Conservation (phyloP, 2,113 vertebrate species). For the Microcebus ravelobensis region DNA sequence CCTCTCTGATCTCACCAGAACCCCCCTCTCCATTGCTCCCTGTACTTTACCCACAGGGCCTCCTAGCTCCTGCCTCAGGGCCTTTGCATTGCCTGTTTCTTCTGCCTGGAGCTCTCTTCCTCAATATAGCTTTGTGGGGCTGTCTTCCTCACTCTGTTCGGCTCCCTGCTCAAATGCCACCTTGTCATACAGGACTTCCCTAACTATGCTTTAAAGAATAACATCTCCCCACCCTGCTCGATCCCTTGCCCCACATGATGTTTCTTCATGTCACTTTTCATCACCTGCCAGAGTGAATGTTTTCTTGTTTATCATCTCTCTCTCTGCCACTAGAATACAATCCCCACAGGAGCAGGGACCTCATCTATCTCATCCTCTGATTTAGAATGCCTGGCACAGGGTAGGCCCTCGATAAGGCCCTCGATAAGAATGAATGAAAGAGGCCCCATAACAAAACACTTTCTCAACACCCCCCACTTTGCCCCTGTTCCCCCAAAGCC, state of each 20-base stretch:
- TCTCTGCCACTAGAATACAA: not conserved
- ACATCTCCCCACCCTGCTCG: not conserved
- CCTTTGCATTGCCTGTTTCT: not conserved
- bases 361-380: not conserved
- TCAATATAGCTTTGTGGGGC: not conserved
- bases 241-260: not conserved
- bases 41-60: not conserved
- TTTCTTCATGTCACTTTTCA: not conserved
- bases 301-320: not conserved
- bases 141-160: not conserved
- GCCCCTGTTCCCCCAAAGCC: not conserved
- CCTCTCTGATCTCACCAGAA: not conserved
- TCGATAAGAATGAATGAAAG: not conserved
- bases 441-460: not conserved
- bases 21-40: not conserved
- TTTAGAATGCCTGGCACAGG: not conserved
- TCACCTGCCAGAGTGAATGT: not conserved
- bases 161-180: not conserved
- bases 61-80: not conserved
- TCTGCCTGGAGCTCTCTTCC: not conserved
- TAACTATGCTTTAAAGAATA: not conserved
- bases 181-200: not conserved
- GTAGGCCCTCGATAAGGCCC: not conserved
- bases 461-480: not conserved
- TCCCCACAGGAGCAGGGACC: not conserved